These are phyloP conservation scores for Thelaira solivaga DNA, from an alignment of 2,888 invertebrate species.

Conservation along the genomic window DNA sequence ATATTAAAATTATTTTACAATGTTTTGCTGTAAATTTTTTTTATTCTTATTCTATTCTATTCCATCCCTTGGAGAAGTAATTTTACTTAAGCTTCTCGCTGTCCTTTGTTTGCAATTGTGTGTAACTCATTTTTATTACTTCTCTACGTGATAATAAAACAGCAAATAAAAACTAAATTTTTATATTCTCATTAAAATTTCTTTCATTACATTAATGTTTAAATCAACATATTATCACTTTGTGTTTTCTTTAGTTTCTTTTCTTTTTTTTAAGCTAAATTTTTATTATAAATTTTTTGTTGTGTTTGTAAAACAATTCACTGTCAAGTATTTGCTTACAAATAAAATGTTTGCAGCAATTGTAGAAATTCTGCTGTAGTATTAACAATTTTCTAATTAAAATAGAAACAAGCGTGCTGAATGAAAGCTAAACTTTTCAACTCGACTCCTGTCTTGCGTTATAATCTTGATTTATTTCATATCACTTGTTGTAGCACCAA, in stretches of 20 bases:
- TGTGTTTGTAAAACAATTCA: constrained; percentile 2
- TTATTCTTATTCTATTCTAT: constrained; percentile 9
- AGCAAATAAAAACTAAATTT: constrained; percentile 35
- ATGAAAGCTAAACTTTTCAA: constrained; percentile 62
- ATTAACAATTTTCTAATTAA: constrained; percentile 66
- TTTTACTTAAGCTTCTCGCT: constrained; percentile 34
- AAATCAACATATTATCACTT: too few species aligned
- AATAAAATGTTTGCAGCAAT: constrained; percentile 1
- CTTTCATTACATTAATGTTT: constrained; percentile 18
- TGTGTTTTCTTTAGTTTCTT: background rate
- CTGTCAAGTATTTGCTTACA: background rate
- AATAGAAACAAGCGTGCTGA: constrained; percentile 65
- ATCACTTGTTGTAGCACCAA: constrained; percentile 56
- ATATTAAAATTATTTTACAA: too few species aligned
- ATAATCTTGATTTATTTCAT: constrained; percentile 70
- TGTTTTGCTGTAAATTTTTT: too few species aligned
- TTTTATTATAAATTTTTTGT: background rate
- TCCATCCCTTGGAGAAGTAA: constrained; percentile 6
- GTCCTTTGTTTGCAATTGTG: constrained; percentile 29
- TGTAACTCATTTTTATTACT: constrained; percentile 40
- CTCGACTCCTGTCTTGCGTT: constrained; percentile 64
- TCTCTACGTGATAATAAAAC: constrained; percentile 27
- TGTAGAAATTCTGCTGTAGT: constrained; percentile 23
- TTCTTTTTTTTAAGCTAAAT: background rate
- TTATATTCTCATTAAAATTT: constrained; percentile 32